Percentiles rank a stretch among this genome's conserved stretches.
phyloP scores from a whole-genome alignment of 2,888 invertebrate species.

The Nasonovia ribisnigri region DNA sequence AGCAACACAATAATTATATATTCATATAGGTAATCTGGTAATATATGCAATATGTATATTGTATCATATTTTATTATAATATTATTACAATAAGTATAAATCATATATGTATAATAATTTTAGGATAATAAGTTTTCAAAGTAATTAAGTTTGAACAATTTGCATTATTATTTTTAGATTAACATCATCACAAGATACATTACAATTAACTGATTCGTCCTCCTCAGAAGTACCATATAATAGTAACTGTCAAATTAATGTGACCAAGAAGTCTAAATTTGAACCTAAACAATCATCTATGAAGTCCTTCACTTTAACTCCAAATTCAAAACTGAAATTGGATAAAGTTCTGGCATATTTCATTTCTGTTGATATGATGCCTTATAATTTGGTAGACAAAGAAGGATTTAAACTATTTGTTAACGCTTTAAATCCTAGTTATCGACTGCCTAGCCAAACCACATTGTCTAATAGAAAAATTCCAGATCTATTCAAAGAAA shows the following conservation, averaged over 20 bases:
- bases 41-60: too few relatives aligned
- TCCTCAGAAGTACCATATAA: background rate
- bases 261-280: background rate
- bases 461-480: slow-evolving; percentile 27
- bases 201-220: background rate
- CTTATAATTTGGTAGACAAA: slow-evolving; percentile 13
- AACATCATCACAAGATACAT: slow-evolving; percentile 16
- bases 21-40: too few relatives aligned
- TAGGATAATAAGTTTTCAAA: too few relatives aligned
- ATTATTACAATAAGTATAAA: too few relatives aligned
- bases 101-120: too few relatives aligned
- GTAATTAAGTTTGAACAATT: background rate
- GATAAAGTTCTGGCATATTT: slow-evolving; percentile 9
- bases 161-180: slow-evolving; percentile 8
- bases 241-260: background rate
- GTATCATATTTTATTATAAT: too few relatives aligned
- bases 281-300: slow-evolving; percentile 2
- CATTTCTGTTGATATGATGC: slow-evolving; percentile 13
- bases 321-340: slow-evolving; percentile 17
- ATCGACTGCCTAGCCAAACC: slow-evolving; percentile 9
- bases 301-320: slow-evolving; percentile 11
- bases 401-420: slow-evolving; percentile 8
- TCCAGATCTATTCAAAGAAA: slow-evolving; percentile 18
- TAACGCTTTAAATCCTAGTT: slow-evolving; percentile 10
- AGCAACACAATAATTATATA: too few relatives aligned